Percentiles rank a stretch among this genome's conserved stretches.
phyloP scores from a whole-genome alignment of 2,797 vertebrate species.

The Poliocrania exsul region DNA sequence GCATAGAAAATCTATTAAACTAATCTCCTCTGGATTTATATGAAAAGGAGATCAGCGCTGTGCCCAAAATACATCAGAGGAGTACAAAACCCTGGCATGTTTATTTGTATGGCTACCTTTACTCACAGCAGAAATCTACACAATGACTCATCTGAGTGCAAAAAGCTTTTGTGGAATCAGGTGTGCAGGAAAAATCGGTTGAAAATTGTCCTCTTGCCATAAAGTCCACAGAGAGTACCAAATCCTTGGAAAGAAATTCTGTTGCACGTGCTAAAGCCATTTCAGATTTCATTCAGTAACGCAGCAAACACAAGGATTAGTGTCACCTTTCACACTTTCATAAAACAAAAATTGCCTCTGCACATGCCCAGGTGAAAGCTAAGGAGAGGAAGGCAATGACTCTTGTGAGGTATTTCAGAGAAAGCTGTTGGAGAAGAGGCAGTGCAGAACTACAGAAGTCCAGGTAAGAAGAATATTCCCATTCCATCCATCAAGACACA shows the following conservation, averaged over 20 bases:
- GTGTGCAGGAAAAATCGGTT: neutral
- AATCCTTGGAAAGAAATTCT: neutral
- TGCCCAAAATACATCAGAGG: neutral
- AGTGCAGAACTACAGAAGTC: neutral
- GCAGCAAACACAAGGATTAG: neutral
- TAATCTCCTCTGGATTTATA: neutral
- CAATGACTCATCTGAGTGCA: neutral
- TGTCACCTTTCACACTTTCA: neutral
- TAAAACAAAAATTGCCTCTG: neutral
- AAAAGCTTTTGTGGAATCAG: neutral
- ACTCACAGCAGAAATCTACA: neutral
- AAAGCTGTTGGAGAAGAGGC: neutral
- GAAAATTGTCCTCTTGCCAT: neutral
- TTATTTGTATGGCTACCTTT: neutral
- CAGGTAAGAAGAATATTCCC: neutral
- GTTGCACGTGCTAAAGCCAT: neutral
- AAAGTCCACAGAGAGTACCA: neutral
- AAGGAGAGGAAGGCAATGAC: neutral
- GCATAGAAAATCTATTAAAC: neutral
- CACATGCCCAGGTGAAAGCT: neutral
- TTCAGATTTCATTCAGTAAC: neutral
- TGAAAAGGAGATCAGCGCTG: neutral
- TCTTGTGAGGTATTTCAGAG: neutral
- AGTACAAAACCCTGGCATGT: neutral
- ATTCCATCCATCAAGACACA: neutral